Base-by-base conservation (phyloP, 2,797 vertebrate genomes). In the Oreonectes daqikongensis region DNA sequence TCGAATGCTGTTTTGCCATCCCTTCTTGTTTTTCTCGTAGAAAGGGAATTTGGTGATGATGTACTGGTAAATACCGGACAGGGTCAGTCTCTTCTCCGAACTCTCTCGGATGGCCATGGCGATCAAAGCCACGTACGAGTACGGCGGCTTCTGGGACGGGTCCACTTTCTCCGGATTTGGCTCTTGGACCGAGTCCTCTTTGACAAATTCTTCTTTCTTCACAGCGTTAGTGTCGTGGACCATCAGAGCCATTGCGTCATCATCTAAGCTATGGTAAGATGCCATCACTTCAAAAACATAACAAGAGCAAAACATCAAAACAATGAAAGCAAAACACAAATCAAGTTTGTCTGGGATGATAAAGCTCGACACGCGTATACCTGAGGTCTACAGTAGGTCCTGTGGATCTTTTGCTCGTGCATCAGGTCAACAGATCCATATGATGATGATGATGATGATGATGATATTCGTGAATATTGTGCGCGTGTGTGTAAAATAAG, bases 31-130 rank as follows among this genome's bases (percentile, higher is more conserved):
- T 83, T 97, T 97, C 91, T 99, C 97, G 69, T 99, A 99, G 89
- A 99, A 99, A n/a, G 97, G 97, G 79, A 99, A 99, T 83, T 97
- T 97, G 87, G 92, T 94, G 90, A 99, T 98, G 72, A 99, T 98
- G 82, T 98, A 99, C 86, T 99, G 97, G 89, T 99, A 99, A 84
- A 99, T 98, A 73, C 97, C 97, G 0, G 96, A 98, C 80, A 99
- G 92, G 10, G 97, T 99, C 77, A 99, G 95, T 71, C 97, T 91
- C 92, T 99, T 98, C 89, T 98, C 96, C 0, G 95, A 87, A 85
- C 97, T 98, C 89, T 99, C 97, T 32, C 97, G 93, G 77, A 98
- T 98, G 66, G 97, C 97, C 97, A 98, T 99, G 79, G 97, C 97
- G 61, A 99, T 99, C 69, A 99, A 95, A 68, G 97, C 97, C 80